Conservation (phyloP, 1,140 invertebrate species). For the Temnothorax curvispinosus region DNA sequence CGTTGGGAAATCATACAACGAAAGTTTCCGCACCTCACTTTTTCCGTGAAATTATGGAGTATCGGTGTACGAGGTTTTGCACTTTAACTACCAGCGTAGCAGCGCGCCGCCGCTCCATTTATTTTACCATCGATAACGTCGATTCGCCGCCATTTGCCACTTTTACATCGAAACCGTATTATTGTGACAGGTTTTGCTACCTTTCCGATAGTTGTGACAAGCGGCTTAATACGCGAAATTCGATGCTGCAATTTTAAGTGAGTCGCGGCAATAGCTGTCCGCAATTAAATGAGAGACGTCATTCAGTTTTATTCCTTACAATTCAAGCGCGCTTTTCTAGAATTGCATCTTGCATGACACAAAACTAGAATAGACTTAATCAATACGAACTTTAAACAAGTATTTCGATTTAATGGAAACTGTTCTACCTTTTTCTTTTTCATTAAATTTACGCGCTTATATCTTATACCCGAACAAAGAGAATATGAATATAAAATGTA, state of each 20-base stretch:
- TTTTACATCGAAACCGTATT: conserved; percentile 61
- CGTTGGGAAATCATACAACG: conserved; percentile 58
- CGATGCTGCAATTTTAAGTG: conserved; percentile 40
- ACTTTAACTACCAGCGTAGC: conserved; percentile 68
- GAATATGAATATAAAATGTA: background rate
- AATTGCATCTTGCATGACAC: conserved; percentile 23
- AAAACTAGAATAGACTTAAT: background rate
- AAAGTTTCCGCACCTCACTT: conserved; percentile 55
- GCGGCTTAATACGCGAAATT: conserved; percentile 47
- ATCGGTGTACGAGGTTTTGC: conserved; percentile 72
- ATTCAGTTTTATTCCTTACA: conserved; percentile 8
- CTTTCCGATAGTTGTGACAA: conserved; percentile 57
- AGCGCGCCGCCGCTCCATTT: conserved; percentile 55
- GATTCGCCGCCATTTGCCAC: conserved; percentile 64
- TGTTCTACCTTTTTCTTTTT: background rate
- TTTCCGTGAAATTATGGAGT: conserved; percentile 64
- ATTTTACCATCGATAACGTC: conserved; percentile 65
- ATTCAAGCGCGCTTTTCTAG: background rate
- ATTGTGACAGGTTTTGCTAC: conserved; percentile 48
- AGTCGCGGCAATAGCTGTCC: conserved; percentile 44
- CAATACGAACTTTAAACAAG: background rate
- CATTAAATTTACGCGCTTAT: background rate
- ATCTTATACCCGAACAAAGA: background rate
- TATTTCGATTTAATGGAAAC: background rate
- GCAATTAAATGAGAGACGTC: conserved; percentile 48